These are phyloP conservation scores for Tringa solitaria DNA, from an alignment of 2,113 vertebrate genomes.

Conservation along the genomic window DNA sequence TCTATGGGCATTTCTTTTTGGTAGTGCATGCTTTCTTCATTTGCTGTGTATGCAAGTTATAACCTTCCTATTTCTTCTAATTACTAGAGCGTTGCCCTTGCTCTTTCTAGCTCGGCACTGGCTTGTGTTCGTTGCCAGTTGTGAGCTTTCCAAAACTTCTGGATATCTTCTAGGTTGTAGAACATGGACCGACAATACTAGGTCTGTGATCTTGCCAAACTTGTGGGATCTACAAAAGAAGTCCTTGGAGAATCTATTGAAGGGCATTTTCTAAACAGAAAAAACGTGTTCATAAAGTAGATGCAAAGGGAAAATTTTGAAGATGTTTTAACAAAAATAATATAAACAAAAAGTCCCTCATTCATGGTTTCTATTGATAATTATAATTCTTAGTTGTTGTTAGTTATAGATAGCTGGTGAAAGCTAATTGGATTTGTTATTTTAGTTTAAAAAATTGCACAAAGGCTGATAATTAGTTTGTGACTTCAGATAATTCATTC, in stretches of 20 bases:
- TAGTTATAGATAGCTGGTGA: background rate
- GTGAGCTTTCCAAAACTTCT: background rate
- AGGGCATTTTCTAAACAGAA: background rate
- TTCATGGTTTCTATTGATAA: background rate
- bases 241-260: background rate
- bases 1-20: background rate
- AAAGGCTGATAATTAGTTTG: background rate
- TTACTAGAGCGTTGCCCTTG: background rate
- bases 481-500: background rate
- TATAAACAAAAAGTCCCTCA: background rate
- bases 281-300: background rate
- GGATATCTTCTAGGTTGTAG: background rate
- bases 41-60: accelerated
- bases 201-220: background rate
- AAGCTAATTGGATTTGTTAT: background rate
- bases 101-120: background rate
- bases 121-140: background rate
- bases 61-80: background rate
- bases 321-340: background rate
- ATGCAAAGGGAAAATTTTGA: background rate
- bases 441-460: background rate
- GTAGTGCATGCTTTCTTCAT: background rate
- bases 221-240: background rate
- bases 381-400: background rate
- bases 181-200: accelerated